Evolutionary conservation across 2,797 vertebrate species (phyloP).

Genomic region (Meda fulgida): DNA sequence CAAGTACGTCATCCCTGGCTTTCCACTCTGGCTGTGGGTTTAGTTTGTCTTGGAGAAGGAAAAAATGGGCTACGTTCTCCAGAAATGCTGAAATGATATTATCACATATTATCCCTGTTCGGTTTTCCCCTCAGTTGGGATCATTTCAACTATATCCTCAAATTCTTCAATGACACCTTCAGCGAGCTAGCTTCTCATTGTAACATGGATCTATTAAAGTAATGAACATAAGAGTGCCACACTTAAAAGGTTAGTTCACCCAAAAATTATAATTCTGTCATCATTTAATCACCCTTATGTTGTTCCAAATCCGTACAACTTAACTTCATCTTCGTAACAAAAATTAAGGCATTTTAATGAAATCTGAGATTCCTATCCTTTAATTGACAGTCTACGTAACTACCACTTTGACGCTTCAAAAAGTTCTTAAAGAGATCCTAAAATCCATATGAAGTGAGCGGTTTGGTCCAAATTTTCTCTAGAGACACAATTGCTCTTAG

Average conservation of each 20-base stretch:
- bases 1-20: slow-evolving; percentile 43
- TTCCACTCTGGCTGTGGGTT: slow-evolving; percentile 54
- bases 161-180: slow-evolving; percentile 26
- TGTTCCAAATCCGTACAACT: background rate
- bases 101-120: slow-evolving; percentile 45
- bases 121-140: slow-evolving; percentile 32
- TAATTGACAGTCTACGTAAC: background rate
- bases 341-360: background rate
- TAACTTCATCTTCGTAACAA: background rate
- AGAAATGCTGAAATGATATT: slow-evolving; percentile 50
- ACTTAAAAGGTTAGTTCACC: background rate
- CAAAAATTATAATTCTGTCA: background rate
- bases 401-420: background rate
- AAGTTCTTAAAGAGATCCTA: background rate
- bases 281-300: background rate
- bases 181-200: background rate
- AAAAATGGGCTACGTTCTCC: slow-evolving; percentile 33
- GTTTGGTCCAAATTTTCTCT: background rate
- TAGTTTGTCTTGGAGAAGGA: slow-evolving; percentile 49
- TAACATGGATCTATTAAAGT: background rate
- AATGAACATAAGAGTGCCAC: background rate
- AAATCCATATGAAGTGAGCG: background rate
- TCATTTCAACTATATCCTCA: slow-evolving; percentile 4
- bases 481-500: background rate
- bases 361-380: background rate